Conservation (phyloP, 2,113 vertebrate genomes). For the Corythornis cristatus region DNA sequence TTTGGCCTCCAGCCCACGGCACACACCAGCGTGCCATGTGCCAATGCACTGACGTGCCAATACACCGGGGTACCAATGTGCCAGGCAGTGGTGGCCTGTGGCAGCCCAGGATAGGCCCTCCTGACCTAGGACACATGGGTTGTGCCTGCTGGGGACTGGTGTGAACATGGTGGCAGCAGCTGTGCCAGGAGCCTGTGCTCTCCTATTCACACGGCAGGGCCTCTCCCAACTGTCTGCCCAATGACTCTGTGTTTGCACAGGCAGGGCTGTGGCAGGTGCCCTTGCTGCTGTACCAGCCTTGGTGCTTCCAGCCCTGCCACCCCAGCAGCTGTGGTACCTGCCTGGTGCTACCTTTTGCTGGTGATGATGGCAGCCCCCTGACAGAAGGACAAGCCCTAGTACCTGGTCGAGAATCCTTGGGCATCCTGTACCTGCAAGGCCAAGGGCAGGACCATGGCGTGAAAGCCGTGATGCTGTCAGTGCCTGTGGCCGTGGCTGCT, state of each 20-base stretch:
- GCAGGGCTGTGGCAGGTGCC: background rate
- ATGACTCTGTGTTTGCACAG: background rate
- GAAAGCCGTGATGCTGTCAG: fast-evolving
- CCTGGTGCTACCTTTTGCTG: background rate
- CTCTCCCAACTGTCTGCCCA: fast-evolving
- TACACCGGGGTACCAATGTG: fast-evolving
- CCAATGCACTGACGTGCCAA: fast-evolving
- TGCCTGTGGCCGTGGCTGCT: fast-evolving
- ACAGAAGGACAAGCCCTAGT: fast-evolving
- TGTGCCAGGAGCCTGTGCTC: background rate
- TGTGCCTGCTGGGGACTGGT: background rate
- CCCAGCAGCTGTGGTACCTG: fast-evolving
- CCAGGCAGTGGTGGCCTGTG: background rate
- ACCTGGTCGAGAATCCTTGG: fast-evolving
- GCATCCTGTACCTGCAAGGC: background rate
- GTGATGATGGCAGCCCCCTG: background rate
- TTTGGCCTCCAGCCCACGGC: background rate
- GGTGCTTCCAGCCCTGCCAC: background rate
- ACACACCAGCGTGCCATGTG: fast-evolving
- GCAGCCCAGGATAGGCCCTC: background rate
- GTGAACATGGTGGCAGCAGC: fast-evolving
- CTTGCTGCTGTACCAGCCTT: background rate
- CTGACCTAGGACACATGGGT: fast-evolving
- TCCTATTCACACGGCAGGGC: background rate
- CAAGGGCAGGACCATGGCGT: background rate